Evolutionary conservation across 2,888 invertebrate species (phyloP), one percentile per base, ranked within the genome.

Genomic region (Tortrix viridana): DNA sequence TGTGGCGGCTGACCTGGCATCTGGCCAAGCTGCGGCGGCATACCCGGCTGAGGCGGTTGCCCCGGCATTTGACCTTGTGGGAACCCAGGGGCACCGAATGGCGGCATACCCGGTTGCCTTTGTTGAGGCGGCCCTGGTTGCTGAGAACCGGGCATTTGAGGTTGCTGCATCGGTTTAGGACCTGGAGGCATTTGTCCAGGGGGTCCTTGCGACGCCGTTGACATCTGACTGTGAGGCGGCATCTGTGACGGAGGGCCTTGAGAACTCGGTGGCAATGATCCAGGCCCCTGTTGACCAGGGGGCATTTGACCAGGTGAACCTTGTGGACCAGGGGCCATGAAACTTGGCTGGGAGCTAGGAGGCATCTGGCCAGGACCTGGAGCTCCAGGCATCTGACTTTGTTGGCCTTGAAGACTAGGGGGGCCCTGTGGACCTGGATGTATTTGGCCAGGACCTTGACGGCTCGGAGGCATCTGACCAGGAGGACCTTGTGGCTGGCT

Each of bases 331-430:
- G 68, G 60, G 47, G 72, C 65, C 65, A 66, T 60, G 66, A n/a
- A 59, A 67, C 66, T 61, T 56, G 71, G 54, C 52, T 67, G 67
- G 59, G 67, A 23, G 60, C 49, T 57, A 59, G 71, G 26, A 67
- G 73, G 43, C 74, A 76, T 3, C 75, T 77, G 80, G 71, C 74
- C 77, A 70, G 79, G 73, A 1, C 54, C 43, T 69, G 79, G 81
- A 65, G 77, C 74, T 54, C 77, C 76, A 3, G 82, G 80, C 57
- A 74, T 68, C 46, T 79, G 81, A 67, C 75, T 77, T n/a, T 71
- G 71, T 41, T 73, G 74, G 9, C 63, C 70, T 48, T 70, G 74
- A 69, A 48, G 60, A 16, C 65, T 18, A 60, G 48, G 71, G 66
- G 37, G 73, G 72, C 66, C 76, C 76, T 55, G 68, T 69, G 48